Percentiles rank a stretch among this genome's conserved stretches.
These are phyloP conservation scores for Speoplatyrhinus poulsoni DNA, from an alignment of 2,113 vertebrate genomes.

Conservation along the genomic window DNA sequence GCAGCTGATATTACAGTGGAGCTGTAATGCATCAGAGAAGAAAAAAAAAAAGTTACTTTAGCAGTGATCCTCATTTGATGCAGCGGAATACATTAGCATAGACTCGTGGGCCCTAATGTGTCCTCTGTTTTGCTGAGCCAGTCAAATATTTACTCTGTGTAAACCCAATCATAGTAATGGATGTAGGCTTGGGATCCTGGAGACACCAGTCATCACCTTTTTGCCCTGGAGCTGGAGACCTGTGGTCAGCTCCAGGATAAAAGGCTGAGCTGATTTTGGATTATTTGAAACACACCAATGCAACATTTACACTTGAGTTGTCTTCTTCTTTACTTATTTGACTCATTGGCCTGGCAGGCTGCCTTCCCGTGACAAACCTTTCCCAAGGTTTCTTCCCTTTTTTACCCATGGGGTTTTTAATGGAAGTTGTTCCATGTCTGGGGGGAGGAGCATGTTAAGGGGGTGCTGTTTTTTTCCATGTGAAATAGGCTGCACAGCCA, in stretches of 20 bases:
- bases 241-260: no score
- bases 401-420: no score
- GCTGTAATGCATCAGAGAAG: background rate
- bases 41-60: conserved; percentile 29
- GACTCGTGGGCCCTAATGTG: conserved; percentile 48
- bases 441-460: no score
- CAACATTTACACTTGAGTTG: conserved; percentile 9
- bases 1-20: background rate
- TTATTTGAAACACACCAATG: conserved; percentile 46
- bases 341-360: background rate
- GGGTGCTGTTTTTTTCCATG: no score
- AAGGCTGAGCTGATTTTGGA: conserved; percentile 30
- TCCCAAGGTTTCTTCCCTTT: no score
- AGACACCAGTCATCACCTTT: conserved; percentile 49
- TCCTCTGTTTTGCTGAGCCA: conserved; percentile 61
- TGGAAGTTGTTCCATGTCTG: no score
- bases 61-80: conserved; percentile 42
- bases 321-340: conserved; percentile 11
- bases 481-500: no score
- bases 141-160: conserved; percentile 46
- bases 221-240: conserved; percentile 9
- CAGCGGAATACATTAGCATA: conserved; percentile 59
- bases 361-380: no score
- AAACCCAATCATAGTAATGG: conserved; percentile 66
- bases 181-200: conserved; percentile 40